A percentile compares a stretch with the other conserved stretches of the same genome.
Conservation (phyloP, 2,888 invertebrate species). For the Sisyra nigra region DNA sequence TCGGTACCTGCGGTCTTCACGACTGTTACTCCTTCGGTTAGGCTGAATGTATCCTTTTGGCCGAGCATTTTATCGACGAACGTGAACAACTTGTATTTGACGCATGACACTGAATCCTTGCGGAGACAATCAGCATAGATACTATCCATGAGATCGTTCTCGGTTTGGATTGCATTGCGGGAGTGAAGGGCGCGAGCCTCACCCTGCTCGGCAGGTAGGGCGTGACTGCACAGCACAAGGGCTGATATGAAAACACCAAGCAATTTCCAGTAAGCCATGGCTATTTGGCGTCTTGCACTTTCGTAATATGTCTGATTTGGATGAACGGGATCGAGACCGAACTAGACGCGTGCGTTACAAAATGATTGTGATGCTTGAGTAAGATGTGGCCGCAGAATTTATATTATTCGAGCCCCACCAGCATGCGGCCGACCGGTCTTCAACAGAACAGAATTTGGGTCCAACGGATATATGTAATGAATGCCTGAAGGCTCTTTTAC, state of each 20-base stretch:
- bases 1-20: slow-evolving; percentile 56
- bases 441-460: slow-evolving; percentile 25
- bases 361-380: slow-evolving; percentile 5
- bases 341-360: slow-evolving; percentile 1
- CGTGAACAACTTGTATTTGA: slow-evolving; percentile 74
- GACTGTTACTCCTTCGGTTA: slow-evolving; percentile 72
- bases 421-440: slow-evolving; percentile 4
- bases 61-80: slow-evolving; percentile 74
- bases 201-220: slow-evolving; percentile 43
- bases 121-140: slow-evolving; percentile 62
- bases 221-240: slow-evolving; percentile 26
- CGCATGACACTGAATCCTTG: slow-evolving; percentile 71
- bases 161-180: slow-evolving; percentile 43
- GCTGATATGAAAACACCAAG: slow-evolving; percentile 31
- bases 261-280: slow-evolving; percentile 31
- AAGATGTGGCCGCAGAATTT: slow-evolving; percentile 1
- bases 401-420: slow-evolving; percentile 1
- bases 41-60: slow-evolving; percentile 61
- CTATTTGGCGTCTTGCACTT: slow-evolving; percentile 1
- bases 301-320: too few species aligned
- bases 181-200: slow-evolving; percentile 29
- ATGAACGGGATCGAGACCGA: too few species aligned
- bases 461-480: slow-evolving; percentile 22
- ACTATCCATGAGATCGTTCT: slow-evolving; percentile 63
- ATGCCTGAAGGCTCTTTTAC: slow-evolving; percentile 26